Conservation (phyloP, 1,140 invertebrate species). For the Papilio polytes region DNA sequence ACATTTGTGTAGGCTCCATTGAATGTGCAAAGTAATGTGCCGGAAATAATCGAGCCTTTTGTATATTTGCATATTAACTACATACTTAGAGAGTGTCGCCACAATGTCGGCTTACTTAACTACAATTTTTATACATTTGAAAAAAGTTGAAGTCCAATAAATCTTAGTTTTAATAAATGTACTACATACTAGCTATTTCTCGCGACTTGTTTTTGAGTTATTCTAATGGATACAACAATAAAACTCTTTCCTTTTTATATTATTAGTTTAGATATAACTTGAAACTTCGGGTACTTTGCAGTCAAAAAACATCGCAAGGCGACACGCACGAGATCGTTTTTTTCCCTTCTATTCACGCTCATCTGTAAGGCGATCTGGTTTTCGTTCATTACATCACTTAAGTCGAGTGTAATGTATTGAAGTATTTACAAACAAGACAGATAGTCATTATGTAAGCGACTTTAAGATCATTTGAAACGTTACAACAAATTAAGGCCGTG, state of each 20-base stretch:
- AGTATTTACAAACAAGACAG: slow-evolving; percentile 38
- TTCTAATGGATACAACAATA: too few relatives aligned
- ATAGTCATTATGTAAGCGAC: slow-evolving; percentile 28
- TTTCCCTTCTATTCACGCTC: slow-evolving; percentile 13
- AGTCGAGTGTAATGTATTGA: slow-evolving; percentile 36
- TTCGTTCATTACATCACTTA: slow-evolving; percentile 37
- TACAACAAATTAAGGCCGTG: slow-evolving; percentile 29
- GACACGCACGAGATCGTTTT: background rate
- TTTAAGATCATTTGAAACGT: slow-evolving; percentile 28
- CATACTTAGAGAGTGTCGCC: slow-evolving; percentile 20
- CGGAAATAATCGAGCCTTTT: slow-evolving; percentile 28
- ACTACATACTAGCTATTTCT: too few relatives aligned
- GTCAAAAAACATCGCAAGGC: background rate
- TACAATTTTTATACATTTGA: background rate
- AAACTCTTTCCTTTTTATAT: too few relatives aligned
- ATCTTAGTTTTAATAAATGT: too few relatives aligned
- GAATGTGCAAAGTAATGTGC: background rate
- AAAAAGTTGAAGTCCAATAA: too few relatives aligned
- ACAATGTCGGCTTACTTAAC: background rate
- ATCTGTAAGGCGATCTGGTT: slow-evolving; percentile 30
- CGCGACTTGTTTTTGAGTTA: too few relatives aligned
- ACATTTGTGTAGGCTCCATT: slow-evolving; percentile 29
- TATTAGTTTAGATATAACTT: background rate
- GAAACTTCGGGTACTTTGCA: background rate
- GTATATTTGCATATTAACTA: slow-evolving; percentile 25